Percentiles rank a stretch among this genome's conserved stretches.
These are phyloP conservation scores for Picus viridis DNA, from an alignment of 2,797 vertebrate genomes.

Conservation along the genomic window DNA sequence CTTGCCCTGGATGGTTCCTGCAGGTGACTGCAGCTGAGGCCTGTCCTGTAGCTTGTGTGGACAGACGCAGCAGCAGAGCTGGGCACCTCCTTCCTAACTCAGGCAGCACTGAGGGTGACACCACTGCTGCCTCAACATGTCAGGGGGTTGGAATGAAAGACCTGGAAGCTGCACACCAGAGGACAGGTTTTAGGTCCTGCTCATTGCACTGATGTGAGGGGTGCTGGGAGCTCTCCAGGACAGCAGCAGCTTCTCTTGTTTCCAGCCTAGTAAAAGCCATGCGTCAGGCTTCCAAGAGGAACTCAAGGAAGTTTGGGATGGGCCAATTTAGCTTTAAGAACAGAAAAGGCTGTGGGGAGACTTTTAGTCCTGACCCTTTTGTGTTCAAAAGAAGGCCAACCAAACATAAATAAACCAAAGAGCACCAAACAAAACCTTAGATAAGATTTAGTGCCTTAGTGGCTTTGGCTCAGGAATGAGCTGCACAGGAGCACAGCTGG, in stretches of 20 bases:
- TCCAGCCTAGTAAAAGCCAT: not conserved
- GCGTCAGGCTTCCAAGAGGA: not conserved
- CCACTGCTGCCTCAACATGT: conserved; percentile 14
- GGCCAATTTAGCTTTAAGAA: not conserved
- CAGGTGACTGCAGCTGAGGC: not conserved
- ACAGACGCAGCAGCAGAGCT: not conserved
- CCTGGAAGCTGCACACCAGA: not conserved
- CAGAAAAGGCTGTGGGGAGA: not conserved
- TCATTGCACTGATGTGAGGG: not conserved
- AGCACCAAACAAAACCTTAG: not conserved
- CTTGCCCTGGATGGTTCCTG: not conserved
- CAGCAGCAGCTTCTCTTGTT: not conserved
- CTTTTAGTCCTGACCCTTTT: not conserved
- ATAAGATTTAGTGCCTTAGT: conserved; percentile 38
- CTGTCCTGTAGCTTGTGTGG: not conserved
- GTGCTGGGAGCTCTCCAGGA: not conserved
- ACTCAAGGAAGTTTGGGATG: not conserved
- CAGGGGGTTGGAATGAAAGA: not conserved
- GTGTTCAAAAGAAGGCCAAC: not conserved
- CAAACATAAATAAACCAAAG: not conserved
- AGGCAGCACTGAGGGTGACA: not conserved
- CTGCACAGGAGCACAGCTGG: not conserved
- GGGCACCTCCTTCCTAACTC: not conserved
- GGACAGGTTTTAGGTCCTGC: not conserved
- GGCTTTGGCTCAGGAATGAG: conserved; percentile 1